Percentiles rank a stretch among this genome's conserved stretches.
These are phyloP conservation scores for Albula glossodonta DNA, from an alignment of 2,113 vertebrate genomes.

Conservation along the genomic window DNA sequence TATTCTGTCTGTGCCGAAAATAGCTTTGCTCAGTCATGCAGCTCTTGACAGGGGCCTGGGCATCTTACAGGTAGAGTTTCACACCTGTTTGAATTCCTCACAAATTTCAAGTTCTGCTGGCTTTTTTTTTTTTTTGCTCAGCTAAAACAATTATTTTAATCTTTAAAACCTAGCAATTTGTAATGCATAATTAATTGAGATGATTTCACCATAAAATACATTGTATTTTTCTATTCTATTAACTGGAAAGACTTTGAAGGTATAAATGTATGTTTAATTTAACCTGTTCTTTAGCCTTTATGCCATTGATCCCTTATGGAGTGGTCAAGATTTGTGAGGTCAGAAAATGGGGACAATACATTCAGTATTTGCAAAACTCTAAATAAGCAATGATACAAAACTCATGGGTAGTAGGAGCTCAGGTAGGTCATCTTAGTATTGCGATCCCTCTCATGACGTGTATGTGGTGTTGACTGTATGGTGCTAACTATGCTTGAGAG, in stretches of 20 bases:
- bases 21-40: conserved; percentile 57
- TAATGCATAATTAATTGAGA: conserved; percentile 24
- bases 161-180: conserved; percentile 21
- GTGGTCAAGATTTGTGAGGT: too few species aligned
- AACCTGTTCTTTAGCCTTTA: too few species aligned
- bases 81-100: conserved; percentile 31
- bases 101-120: conserved; percentile 42
- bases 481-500: too few species aligned
- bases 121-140: not conserved
- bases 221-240: not conserved
- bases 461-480: too few species aligned
- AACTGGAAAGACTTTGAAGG: not conserved
- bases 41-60: conserved; percentile 42
- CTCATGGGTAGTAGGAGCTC: too few species aligned
- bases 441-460: too few species aligned
- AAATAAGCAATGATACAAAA: too few species aligned
- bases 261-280: not conserved
- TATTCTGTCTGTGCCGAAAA: conserved; percentile 54
- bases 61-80: conserved; percentile 61
- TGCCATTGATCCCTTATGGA: too few species aligned
- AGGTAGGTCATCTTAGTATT: too few species aligned
- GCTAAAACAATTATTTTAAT: conserved; percentile 12
- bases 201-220: not conserved
- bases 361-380: too few species aligned
- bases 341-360: too few species aligned